phyloP scores from a whole-genome alignment of 1,140 invertebrate species.

The Marisa cornuarietis region DNA sequence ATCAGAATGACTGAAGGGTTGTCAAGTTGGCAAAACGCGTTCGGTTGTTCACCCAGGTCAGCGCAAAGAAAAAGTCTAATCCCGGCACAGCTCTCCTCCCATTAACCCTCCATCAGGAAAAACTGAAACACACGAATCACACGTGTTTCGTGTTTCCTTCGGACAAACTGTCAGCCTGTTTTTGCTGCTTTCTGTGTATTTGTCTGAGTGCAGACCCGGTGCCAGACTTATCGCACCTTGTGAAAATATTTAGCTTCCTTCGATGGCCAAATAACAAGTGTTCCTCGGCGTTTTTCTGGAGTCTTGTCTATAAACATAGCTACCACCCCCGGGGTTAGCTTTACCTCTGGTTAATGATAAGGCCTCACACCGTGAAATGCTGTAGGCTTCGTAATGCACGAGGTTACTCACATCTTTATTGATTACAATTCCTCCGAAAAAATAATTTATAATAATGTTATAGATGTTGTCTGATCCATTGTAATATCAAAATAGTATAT shows the following conservation, averaged over 20 bases:
- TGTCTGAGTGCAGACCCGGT: no score
- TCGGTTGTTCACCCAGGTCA: background rate
- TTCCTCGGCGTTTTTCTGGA: background rate
- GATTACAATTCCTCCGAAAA: no score
- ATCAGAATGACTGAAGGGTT: background rate
- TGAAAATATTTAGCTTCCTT: no score
- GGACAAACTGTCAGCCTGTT: no score
- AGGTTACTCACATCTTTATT: no score
- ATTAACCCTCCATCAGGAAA: no score
- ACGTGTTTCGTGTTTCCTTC: background rate
- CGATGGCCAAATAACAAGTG: background rate
- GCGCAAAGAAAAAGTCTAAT: background rate
- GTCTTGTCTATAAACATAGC: background rate
- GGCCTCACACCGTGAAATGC: background rate
- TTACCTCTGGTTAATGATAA: background rate
- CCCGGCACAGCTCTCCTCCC: background rate
- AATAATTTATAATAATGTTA: background rate
- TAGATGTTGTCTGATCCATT: background rate
- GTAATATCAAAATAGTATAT: background rate
- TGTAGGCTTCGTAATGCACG: background rate
- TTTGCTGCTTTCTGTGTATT: no score
- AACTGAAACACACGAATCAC: background rate
- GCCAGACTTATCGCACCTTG: no score
- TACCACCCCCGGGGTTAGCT: background rate
- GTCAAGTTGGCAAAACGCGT: background rate